A percentile compares a stretch with the other conserved stretches of the same genome.
These are phyloP conservation scores for Agriopis leucophaearia DNA, from an alignment of 2,888 invertebrate genomes.

Conservation along the genomic window DNA sequence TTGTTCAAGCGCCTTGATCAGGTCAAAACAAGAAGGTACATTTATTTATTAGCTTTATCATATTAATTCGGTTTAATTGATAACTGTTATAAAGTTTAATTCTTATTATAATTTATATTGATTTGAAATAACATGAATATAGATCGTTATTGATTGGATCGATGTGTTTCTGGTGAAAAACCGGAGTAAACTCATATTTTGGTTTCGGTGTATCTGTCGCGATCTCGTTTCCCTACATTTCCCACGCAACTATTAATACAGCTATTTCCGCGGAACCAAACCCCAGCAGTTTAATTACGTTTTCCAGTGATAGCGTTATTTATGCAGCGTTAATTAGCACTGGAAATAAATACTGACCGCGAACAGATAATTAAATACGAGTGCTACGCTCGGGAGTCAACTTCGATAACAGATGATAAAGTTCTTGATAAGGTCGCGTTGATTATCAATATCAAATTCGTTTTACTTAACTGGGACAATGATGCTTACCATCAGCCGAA, in stretches of 20 bases:
- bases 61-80: too few relatives aligned
- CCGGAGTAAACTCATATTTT: neutral
- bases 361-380: slow-evolving; percentile 51
- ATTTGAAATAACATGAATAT: too few relatives aligned
- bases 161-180: neutral
- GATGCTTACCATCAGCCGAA: too few relatives aligned
- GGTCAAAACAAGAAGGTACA: too few relatives aligned
- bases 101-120: too few relatives aligned
- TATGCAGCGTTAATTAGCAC: slow-evolving; percentile 58
- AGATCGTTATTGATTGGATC: neutral
- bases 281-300: slow-evolving; percentile 48
- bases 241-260: slow-evolving; percentile 13
- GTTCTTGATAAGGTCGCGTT: neutral
- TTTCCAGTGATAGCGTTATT: slow-evolving; percentile 54
- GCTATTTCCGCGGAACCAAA: slow-evolving; percentile 19
- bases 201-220: neutral
- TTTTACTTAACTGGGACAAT: too few relatives aligned
- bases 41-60: too few relatives aligned
- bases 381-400: slow-evolving; percentile 20
- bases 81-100: too few relatives aligned
- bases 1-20: too few relatives aligned
- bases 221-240: slow-evolving; percentile 8
- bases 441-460: neutral
- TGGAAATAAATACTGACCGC: slow-evolving; percentile 52
- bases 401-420: slow-evolving; percentile 5